Percentiles rank a stretch among this genome's conserved stretches.
Evolutionary conservation across 2,888 invertebrate genomes (phyloP).

Genomic region (Tetanocera ferruginea): DNA sequence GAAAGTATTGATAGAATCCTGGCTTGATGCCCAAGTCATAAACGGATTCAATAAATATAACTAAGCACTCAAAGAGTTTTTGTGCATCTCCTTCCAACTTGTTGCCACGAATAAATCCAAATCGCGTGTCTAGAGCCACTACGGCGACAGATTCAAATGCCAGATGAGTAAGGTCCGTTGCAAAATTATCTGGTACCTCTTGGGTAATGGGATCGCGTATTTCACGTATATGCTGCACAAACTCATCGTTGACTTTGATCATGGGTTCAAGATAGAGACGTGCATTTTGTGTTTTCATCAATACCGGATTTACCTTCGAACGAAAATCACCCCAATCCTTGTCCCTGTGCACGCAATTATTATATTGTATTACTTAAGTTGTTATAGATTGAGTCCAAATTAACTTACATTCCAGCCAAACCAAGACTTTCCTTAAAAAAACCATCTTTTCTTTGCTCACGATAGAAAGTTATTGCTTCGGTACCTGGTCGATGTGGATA

Average conservation of each 20-base stretch:
- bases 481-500: slow-evolving; percentile 69
- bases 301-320: slow-evolving; percentile 71
- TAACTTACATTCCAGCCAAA: slow-evolving; percentile 39
- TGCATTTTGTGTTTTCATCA: slow-evolving; percentile 63
- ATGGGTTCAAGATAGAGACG: slow-evolving; percentile 57
- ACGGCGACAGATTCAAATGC: slow-evolving; percentile 72
- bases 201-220: slow-evolving; percentile 52
- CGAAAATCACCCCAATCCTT: slow-evolving; percentile 77
- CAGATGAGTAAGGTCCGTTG: slow-evolving; percentile 73
- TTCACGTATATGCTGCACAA: slow-evolving; percentile 59
- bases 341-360: slow-evolving; percentile 64
- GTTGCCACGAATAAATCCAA: slow-evolving; percentile 55
- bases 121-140: slow-evolving; percentile 66
- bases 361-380: too few relatives aligned
- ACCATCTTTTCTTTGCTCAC: slow-evolving; percentile 51
- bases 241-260: slow-evolving; percentile 61
- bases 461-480: slow-evolving; percentile 67
- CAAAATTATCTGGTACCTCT: slow-evolving; percentile 66
- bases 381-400: slow-evolving; percentile 65
- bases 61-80: slow-evolving; percentile 55
- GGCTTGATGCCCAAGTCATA: slow-evolving; percentile 62
- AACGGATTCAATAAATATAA: slow-evolving; percentile 57
- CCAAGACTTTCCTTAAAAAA: slow-evolving; percentile 41
- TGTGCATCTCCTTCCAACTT: slow-evolving; percentile 54
- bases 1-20: slow-evolving; percentile 62